Percentiles rank a stretch among this genome's conserved stretches.
phyloP scores from a whole-genome alignment of 2,888 invertebrate species.

The Operophtera brumata region DNA sequence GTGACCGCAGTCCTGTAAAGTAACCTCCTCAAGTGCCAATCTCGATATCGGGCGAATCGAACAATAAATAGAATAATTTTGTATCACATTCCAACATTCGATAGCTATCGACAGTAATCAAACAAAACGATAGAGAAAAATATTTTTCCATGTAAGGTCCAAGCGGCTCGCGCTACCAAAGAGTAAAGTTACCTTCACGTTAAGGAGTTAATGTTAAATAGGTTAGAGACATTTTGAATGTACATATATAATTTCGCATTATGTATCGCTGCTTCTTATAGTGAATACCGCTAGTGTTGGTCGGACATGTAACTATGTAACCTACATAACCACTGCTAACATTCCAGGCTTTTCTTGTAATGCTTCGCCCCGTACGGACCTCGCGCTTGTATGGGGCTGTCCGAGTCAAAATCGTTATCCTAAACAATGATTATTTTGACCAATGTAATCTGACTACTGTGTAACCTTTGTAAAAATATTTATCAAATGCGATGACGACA shows the following conservation, averaged over 20 bases:
- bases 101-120: slow-evolving; percentile 31
- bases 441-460: slow-evolving; percentile 77
- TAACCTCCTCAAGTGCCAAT: slow-evolving; percentile 73
- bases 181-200: slow-evolving; percentile 77
- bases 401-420: slow-evolving; percentile 50
- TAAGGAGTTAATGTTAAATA: slow-evolving; percentile 70
- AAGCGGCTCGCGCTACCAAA: slow-evolving; percentile 76
- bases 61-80: slow-evolving; percentile 61
- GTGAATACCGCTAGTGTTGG: slow-evolving; percentile 23
- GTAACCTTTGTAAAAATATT: slow-evolving; percentile 78
- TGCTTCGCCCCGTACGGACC: background rate
- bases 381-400: slow-evolving; percentile 15
- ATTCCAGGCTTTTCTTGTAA: background rate
- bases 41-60: slow-evolving; percentile 47
- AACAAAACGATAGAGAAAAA: slow-evolving; percentile 30
- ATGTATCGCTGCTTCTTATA: slow-evolving; percentile 66
- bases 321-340: no score
- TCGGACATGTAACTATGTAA: slow-evolving; percentile 30
- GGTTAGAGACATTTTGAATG: slow-evolving; percentile 66
- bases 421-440: slow-evolving; percentile 75
- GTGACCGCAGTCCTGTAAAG: slow-evolving; percentile 29
- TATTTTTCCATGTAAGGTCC: slow-evolving; percentile 54
- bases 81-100: slow-evolving; percentile 60
- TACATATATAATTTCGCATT: slow-evolving; percentile 72
- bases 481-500: slow-evolving; percentile 69